These are phyloP conservation scores for Fregata magnificens DNA, from an alignment of 2,113 vertebrate species.

Conservation along the genomic window DNA sequence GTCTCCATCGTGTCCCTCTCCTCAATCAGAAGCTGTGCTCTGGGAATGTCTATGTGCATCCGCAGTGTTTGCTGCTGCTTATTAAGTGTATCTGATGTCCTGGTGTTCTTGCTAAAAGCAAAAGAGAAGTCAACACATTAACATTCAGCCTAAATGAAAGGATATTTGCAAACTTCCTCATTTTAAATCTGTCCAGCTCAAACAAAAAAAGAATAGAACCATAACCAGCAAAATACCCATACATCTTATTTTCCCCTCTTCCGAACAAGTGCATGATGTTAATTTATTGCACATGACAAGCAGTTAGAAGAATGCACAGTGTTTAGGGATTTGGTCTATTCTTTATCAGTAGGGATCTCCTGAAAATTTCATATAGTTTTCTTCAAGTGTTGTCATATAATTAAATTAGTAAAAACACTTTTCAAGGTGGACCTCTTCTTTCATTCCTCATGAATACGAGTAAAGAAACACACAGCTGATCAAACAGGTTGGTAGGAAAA, in stretches of 20 bases:
- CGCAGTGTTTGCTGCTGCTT: conserved; percentile 95
- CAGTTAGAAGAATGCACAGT: not conserved
- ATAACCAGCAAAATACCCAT: not conserved
- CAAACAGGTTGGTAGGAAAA: not conserved
- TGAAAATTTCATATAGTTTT: not conserved
- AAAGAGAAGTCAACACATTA: not conserved
- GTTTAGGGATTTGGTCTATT: not conserved
- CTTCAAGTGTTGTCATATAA: not conserved
- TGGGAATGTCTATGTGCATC: conserved; percentile 98
- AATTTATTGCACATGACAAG: not conserved
- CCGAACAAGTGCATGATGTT: not conserved
- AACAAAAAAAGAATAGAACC: not conserved
- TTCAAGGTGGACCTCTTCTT: not conserved
- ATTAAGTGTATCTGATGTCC: conserved; percentile 94
- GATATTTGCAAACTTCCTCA: not conserved
- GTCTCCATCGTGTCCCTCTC: conserved; percentile 99
- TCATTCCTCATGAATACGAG: not conserved
- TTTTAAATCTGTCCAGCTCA: not conserved
- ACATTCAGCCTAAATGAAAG: not conserved
- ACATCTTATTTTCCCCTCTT: not conserved
- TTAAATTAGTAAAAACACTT: not conserved
- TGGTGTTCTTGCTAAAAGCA: conserved; percentile 91
- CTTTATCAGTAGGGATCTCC: not conserved
- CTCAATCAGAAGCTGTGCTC: conserved; percentile 98
- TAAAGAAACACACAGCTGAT: not conserved